phyloP scores from a whole-genome alignment of 2,113 vertebrate genomes.

The Budorcas taxicolor region DNA sequence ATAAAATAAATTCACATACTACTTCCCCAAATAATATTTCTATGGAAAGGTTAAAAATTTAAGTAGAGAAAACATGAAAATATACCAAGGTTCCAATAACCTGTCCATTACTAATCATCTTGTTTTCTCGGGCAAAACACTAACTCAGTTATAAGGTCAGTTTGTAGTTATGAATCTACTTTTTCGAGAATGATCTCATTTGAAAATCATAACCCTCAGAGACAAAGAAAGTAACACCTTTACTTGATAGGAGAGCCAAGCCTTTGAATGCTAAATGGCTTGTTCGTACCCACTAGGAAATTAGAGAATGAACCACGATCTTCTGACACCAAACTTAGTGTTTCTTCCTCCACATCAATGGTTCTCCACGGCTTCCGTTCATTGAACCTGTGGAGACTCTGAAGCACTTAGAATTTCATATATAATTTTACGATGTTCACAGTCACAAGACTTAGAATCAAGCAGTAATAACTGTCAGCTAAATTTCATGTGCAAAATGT shows the following conservation, averaged over 20 bases:
- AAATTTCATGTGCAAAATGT: background rate
- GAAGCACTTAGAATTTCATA: background rate
- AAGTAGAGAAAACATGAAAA: background rate
- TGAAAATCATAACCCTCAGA: background rate
- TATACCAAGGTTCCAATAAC: background rate
- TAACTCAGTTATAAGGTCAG: background rate
- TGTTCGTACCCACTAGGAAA: background rate
- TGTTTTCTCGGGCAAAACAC: background rate
- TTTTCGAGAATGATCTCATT: background rate
- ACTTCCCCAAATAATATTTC: background rate
- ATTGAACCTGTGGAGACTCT: background rate
- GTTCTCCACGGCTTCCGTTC: background rate
- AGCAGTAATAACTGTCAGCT: background rate
- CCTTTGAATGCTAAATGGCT: background rate
- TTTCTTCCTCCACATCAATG: background rate
- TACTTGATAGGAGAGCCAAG: background rate
- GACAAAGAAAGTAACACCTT: background rate
- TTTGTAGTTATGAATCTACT: background rate
- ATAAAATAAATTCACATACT: background rate
- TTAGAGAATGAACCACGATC: background rate
- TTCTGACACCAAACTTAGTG: background rate
- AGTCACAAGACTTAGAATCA: background rate
- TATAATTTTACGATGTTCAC: background rate
- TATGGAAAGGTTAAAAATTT: background rate
- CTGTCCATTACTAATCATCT: background rate